Conservation (phyloP, 2,888 invertebrate genomes). For the Eupithecia subumbrata region DNA sequence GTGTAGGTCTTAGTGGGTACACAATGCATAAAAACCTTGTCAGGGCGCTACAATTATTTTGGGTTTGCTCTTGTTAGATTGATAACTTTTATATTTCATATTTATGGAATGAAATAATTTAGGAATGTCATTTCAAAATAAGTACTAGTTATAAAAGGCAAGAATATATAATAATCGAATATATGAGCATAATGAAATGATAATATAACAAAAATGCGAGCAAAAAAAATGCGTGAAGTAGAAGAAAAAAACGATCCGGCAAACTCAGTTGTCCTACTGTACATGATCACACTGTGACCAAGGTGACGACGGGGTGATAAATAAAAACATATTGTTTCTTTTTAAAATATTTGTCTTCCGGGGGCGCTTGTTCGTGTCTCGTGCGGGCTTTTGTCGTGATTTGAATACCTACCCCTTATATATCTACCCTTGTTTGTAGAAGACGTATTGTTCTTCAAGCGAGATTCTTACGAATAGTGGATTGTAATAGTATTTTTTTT, state of each 20-base stretch:
- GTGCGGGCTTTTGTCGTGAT: constrained; percentile 5
- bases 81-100: too few relatives aligned
- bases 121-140: too few relatives aligned
- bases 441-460: not conserved
- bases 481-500: not conserved
- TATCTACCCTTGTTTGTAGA: constrained; percentile 21
- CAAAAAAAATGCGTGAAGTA: not conserved
- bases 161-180: too few relatives aligned
- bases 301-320: constrained; percentile 24
- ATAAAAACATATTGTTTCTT: constrained; percentile 40
- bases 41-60: too few relatives aligned
- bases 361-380: constrained; percentile 22
- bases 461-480: not conserved
- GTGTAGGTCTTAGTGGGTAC: too few relatives aligned
- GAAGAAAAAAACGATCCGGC: not conserved
- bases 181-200: too few relatives aligned
- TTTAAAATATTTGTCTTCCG: constrained; percentile 39
- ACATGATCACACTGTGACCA: constrained; percentile 24
- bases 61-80: too few relatives aligned
- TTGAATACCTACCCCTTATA: constrained; percentile 1
- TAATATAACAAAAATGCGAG: too few relatives aligned
- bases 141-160: too few relatives aligned
- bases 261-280: not conserved
- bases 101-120: too few relatives aligned
- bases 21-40: too few relatives aligned